Evolutionary conservation across 2,888 invertebrate species (phyloP).

Genomic region (Eubasilissa splendida): DNA sequence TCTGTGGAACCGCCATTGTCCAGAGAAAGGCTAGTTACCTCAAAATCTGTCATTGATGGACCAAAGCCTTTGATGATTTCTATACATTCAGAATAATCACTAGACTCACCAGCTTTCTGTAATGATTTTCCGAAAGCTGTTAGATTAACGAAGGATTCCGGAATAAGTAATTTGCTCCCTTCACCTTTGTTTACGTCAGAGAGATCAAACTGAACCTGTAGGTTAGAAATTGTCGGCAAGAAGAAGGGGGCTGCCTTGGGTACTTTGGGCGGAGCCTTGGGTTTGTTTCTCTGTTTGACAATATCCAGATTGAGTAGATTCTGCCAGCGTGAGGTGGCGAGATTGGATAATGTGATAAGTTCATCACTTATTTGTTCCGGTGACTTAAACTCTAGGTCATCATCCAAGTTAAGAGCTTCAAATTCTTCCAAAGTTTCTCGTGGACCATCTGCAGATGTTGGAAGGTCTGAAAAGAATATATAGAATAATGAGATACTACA

Average conservation of each 20-base stretch:
- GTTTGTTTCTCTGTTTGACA: slow-evolving; percentile 91
- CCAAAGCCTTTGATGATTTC: slow-evolving; percentile 79
- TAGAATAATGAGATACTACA: no score
- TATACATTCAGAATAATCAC: slow-evolving; percentile 74
- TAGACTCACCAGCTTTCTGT: slow-evolving; percentile 67
- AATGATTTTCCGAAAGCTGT: slow-evolving; percentile 80
- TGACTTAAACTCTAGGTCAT: slow-evolving; percentile 78
- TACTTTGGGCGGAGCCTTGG: slow-evolving; percentile 85
- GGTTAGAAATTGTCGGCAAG: slow-evolving; percentile 89
- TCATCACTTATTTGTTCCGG: slow-evolving; percentile 83
- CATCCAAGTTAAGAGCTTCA: slow-evolving; percentile 64
- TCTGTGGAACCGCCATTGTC: slow-evolving; percentile 80
- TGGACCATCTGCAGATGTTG: slow-evolving; percentile 62
- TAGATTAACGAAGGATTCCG: slow-evolving; percentile 76
- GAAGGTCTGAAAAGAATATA: slow-evolving; percentile 63
- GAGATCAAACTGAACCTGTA: slow-evolving; percentile 87
- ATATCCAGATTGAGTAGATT: slow-evolving; percentile 90
- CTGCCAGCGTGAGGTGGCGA: slow-evolving; percentile 92
- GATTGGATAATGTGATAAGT: slow-evolving; percentile 87
- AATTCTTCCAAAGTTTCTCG: slow-evolving; percentile 64
- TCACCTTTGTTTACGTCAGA: slow-evolving; percentile 65
- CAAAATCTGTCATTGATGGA: slow-evolving; percentile 89
- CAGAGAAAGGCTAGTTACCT: slow-evolving; percentile 85
- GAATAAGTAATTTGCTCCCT: slow-evolving; percentile 72
- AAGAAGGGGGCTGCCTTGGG: slow-evolving; percentile 97